Percentiles rank a stretch among this genome's conserved stretches.
Evolutionary conservation across 2,113 vertebrate genomes (phyloP).

Genomic region (Melierax canorus): DNA sequence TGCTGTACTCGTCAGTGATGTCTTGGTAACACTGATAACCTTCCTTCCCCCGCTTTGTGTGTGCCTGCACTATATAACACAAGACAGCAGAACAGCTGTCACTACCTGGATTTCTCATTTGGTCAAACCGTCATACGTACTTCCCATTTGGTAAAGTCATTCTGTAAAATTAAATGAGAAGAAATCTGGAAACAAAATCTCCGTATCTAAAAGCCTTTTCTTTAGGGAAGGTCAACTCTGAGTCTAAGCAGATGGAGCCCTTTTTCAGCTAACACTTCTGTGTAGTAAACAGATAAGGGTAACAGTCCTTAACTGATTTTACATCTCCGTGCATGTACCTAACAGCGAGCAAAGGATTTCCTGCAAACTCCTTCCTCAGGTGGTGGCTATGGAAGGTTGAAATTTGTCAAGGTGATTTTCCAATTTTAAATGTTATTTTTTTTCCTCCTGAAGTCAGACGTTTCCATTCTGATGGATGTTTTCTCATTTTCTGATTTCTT

Average conservation of each 20-base stretch:
- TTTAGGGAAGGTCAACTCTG: not conserved
- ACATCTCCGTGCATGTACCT: not conserved
- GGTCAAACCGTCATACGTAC: not conserved
- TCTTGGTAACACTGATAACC: not conserved
- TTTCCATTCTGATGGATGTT: not conserved
- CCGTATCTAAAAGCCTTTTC: not conserved
- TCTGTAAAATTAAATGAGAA: not conserved
- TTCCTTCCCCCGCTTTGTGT: not conserved
- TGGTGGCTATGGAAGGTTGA: not conserved
- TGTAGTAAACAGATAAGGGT: not conserved
- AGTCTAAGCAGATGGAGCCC: not conserved
- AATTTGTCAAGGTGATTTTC: not conserved
- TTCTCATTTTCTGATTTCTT: not conserved
- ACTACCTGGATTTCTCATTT: not conserved
- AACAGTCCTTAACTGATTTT: not conserved
- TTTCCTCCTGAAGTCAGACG: not conserved
- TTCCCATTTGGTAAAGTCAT: not conserved
- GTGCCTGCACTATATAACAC: not conserved
- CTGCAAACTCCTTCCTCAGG: not conserved
- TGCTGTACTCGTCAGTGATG: not conserved
- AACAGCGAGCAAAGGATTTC: not conserved
- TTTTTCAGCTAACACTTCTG: not conserved
- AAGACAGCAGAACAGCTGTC: not conserved
- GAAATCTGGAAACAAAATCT: conserved; percentile 9
- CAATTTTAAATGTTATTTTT: not conserved